Evolutionary conservation across 2,888 invertebrate genomes (phyloP), one percentile per base, ranked within the genome.

Genomic region (Caradrina kadenii): DNA sequence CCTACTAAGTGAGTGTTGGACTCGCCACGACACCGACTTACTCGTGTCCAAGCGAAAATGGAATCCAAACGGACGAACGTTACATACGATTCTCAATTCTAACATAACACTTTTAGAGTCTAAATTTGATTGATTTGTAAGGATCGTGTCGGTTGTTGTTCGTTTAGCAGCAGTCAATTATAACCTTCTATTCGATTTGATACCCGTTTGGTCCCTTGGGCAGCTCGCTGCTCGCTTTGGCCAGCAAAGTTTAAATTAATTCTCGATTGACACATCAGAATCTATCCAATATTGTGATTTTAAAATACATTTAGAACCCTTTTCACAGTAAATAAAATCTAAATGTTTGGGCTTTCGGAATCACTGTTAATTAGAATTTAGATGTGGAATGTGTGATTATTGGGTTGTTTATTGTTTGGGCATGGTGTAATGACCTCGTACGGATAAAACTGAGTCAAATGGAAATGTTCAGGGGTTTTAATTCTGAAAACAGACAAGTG

Each of bases 171-270:
- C 80, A 90, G 92, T 92, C 94, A 94, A 94, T 94, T 94, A 94
- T 94, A 93, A 93, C 92, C 91, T 92, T 92, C 93, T 94, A 93
- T 94, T 93, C 91, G 94, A 94, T 95, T 93, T 94, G 93, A 93
- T 93, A 91, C 88, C 92, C 88, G 91, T 89, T 91, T 86, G 86
- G 90, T 94, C 94, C 93, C 93, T 89, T 84, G 92, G 92, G 94
- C 84, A 84, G 82, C 84, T 84, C 90, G 88, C 87, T 93, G 92
- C 89, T 93, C 92, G 92, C 91, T 93, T 94, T 92, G 91, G 88
- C 89, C 89, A 90, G 91, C 90, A 92, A 94, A 94, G 93, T 94
- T 95, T 94, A 94, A 95, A 95, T 95, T 93, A 94, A 94, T 94
- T 94, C 92, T 89, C 90, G 90, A 93, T 94, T 94, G 94, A 93